Evolutionary conservation across 2,797 vertebrate species (phyloP), one percentile per base, ranked within the genome.

Genomic region (Pipistrellus kuhlii): DNA sequence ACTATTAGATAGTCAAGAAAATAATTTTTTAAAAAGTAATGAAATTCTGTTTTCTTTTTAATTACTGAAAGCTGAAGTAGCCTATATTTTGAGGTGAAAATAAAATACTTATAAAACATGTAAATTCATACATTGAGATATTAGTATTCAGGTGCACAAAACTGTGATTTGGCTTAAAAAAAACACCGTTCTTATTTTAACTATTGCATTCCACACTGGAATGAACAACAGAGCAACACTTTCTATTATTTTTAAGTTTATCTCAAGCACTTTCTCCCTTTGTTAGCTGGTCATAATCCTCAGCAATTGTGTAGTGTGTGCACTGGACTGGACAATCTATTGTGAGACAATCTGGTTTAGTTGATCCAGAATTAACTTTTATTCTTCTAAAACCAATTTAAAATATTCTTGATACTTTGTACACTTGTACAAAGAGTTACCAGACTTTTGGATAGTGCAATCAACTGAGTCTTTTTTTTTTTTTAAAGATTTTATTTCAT

Each of bases 171-270:
- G 4, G 0, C 73, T 68, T 94, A 77, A 15, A 51, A 80, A 15
- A 51, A 76, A 92, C 14, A 23, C 17, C 27, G 8, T 75, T 73
- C 23, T 92, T 30, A 51, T 38, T 96, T 84, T 64, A 27, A 18
- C 66, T 51, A 15, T 41, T 88, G 17, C n/a, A 13, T 30, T 75
- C 55, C 48, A 41, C 27, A 11, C 25, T 48, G 55, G 53, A 8
- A 20, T 41, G n/a, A 66, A 23, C 27, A 83, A 85, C 32, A 13
- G 27, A 93, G 76, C 85, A 25, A 4, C 8, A 0, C 27, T 85
- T 85, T 94, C 88, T 91, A 44, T 96, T 95, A 66, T 44, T 91
- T 71, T 78, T 30, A 85, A 68, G 35, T 95, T 48, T 75, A 64
- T 92, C 41, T 93, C 13, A 88, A 38, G 84, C 0, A 44, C 89